Percentiles rank a stretch among this genome's conserved stretches.
phyloP scores from a whole-genome alignment of 2,888 invertebrate species.

The Branchipolynoe longqiensis region DNA sequence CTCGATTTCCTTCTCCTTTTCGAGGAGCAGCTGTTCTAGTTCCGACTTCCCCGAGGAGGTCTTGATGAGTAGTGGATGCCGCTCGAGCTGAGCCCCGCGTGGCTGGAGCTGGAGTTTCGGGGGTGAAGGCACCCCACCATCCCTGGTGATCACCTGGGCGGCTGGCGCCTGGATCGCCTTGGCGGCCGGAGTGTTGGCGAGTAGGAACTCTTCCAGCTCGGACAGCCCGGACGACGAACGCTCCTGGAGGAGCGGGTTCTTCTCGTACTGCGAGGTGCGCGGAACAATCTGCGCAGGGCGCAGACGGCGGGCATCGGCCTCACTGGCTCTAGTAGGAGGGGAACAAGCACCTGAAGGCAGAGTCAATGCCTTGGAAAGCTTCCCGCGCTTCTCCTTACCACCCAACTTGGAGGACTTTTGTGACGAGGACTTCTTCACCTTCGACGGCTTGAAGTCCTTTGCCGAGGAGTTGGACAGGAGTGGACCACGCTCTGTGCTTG shows the following conservation, averaged over 20 bases:
- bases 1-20: constrained; percentile 63
- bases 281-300: constrained; percentile 50
- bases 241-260: constrained; percentile 58
- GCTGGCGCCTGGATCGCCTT: not conserved
- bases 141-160: not conserved
- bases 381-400: constrained; percentile 22
- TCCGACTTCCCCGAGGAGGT: constrained; percentile 64
- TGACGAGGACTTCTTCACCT: not conserved
- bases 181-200: constrained; percentile 17
- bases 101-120: constrained; percentile 62
- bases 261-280: constrained; percentile 57
- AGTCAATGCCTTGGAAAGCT: constrained; percentile 53
- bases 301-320: not conserved
- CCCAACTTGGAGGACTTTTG: not conserved
- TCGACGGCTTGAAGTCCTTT: not conserved
- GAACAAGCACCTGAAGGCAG: constrained; percentile 37
- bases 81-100: constrained; percentile 65
- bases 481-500: constrained; percentile 4
- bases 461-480: constrained; percentile 11
- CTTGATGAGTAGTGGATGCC: constrained; percentile 64
- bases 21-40: constrained; percentile 65
- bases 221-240: constrained; percentile 55
- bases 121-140: too few species aligned
- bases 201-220: constrained; percentile 48
- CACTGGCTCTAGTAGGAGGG: not conserved